These are phyloP conservation scores for Pseudorectes ferrugineus DNA, from an alignment of 2,113 vertebrate genomes.

Conservation along the genomic window DNA sequence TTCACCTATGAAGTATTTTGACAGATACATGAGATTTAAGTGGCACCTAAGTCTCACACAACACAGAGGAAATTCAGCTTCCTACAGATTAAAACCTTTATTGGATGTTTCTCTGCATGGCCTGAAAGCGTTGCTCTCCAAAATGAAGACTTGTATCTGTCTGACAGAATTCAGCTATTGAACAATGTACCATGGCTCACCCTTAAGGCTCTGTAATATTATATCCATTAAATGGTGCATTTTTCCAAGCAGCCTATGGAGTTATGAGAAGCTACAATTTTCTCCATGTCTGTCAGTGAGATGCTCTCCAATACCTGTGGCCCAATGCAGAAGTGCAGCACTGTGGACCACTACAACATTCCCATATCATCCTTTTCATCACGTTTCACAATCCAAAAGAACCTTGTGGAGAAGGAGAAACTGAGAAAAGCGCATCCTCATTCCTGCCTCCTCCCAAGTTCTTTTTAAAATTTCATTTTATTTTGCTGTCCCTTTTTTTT, in stretches of 20 bases:
- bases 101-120: background rate
- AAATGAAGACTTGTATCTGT: background rate
- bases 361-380: background rate
- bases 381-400: background rate
- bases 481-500: background rate
- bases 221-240: background rate
- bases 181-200: background rate
- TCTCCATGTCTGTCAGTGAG: background rate
- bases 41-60: background rate
- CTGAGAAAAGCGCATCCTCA: background rate
- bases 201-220: background rate
- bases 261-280: background rate
- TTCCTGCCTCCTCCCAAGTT: background rate
- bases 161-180: background rate
- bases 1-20: background rate
- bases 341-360: background rate
- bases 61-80: background rate
- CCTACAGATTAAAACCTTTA: constrained; percentile 10
- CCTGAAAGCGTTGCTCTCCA: background rate
- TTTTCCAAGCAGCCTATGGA: background rate
- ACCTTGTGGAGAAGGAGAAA: background rate
- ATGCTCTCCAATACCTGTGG: background rate
- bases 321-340: background rate
- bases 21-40: background rate
- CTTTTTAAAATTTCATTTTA: background rate